phyloP scores from a whole-genome alignment of 2,113 vertebrate species.

The Aphyosemion australe region DNA sequence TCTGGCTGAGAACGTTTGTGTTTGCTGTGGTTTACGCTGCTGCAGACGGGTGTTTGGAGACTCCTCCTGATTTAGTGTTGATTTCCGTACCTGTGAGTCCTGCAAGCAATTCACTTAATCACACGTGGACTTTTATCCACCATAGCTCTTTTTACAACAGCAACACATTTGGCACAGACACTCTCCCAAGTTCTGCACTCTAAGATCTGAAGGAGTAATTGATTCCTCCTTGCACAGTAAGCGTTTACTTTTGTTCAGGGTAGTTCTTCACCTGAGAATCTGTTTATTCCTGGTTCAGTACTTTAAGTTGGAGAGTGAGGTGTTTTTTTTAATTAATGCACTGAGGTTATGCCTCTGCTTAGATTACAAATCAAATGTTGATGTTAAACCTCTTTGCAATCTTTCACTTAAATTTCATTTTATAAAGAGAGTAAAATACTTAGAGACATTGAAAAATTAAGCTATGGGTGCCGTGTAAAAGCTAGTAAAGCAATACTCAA shows the following conservation, averaged over 20 bases:
- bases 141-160: no score
- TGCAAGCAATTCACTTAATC: not conserved
- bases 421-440: not conserved
- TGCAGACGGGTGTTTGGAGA: constrained; percentile 89
- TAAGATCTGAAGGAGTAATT: not conserved
- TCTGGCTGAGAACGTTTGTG: constrained; percentile 92
- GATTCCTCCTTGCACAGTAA: not conserved
- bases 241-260: not conserved
- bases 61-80: constrained; percentile 90
- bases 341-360: not conserved
- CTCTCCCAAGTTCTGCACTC: no score
- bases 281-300: not conserved
- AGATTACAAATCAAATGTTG: not conserved
- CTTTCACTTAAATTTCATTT: not conserved
- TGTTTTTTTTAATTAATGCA: no score
- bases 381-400: not conserved
- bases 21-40: constrained; percentile 91
- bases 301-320: no score
- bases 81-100: constrained; percentile 88
- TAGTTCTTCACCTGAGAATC: not conserved
- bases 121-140: constrained; percentile 15
- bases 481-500: no score
- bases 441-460: no score
- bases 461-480: no score
- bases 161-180: no score